A percentile compares a stretch with the other conserved stretches of the same genome.
phyloP scores from a whole-genome alignment of 2,797 vertebrate species.

The Malacoraja senta region DNA sequence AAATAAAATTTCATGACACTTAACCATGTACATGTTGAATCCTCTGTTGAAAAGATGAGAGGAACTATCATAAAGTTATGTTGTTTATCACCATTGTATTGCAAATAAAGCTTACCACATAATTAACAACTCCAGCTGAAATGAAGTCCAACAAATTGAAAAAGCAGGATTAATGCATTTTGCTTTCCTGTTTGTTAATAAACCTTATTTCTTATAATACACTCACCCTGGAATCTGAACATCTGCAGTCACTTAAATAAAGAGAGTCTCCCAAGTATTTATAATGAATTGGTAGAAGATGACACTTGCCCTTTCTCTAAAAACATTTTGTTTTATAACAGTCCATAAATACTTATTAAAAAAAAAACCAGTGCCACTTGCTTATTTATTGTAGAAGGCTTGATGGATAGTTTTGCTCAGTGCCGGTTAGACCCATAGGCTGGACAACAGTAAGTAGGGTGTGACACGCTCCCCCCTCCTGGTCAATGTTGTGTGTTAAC shows the following conservation, averaged over 20 bases:
- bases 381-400: neutral
- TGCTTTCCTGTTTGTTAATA: neutral
- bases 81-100: neutral
- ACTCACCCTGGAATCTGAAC: too few relatives aligned
- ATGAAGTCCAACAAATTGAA: neutral
- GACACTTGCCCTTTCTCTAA: neutral
- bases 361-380: neutral
- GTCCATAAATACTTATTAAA: neutral
- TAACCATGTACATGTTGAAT: neutral
- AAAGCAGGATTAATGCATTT: neutral
- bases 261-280: neutral
- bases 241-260: neutral
- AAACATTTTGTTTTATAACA: neutral
- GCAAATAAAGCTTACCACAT: neutral
- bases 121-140: neutral
- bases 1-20: neutral
- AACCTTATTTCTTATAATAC: neutral
- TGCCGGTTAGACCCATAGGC: neutral
- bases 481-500: too few relatives aligned
- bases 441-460: neutral
- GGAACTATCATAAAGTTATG: neutral
- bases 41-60: neutral
- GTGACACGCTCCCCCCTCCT: too few relatives aligned
- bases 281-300: neutral
- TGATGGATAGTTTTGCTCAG: neutral